Percentiles rank a stretch among this genome's conserved stretches.
Evolutionary conservation across 2,888 invertebrate species (phyloP).

Genomic region (Oligia strigilis): DNA sequence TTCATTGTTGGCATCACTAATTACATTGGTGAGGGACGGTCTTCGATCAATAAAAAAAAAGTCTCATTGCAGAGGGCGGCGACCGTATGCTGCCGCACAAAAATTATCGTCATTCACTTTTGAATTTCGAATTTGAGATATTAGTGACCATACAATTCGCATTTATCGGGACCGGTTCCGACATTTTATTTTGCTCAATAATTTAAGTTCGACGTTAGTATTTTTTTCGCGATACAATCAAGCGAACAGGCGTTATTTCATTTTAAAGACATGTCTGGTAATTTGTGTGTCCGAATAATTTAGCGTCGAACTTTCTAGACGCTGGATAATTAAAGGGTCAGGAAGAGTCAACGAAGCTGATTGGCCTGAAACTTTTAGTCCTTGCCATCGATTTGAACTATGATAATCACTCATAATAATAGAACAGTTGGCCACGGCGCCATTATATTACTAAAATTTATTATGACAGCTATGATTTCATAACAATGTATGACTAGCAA

Average conservation of each 20-base stretch:
- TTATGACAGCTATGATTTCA: slow-evolving; percentile 41
- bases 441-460: slow-evolving; percentile 43
- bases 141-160: slow-evolving; percentile 65
- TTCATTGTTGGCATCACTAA: slow-evolving; percentile 52
- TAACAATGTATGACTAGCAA: slow-evolving; percentile 19
- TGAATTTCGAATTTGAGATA: slow-evolving; percentile 67
- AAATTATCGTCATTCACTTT: slow-evolving; percentile 61
- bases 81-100: slow-evolving; percentile 54
- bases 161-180: slow-evolving; percentile 66
- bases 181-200: slow-evolving; percentile 52
- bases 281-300: slow-evolving; percentile 51
- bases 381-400: slow-evolving; percentile 76
- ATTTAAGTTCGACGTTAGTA: slow-evolving; percentile 48
- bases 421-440: slow-evolving; percentile 29
- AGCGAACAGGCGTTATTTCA: slow-evolving; percentile 31
- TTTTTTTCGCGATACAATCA: slow-evolving; percentile 54
- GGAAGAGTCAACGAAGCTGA: slow-evolving; percentile 75
- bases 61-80: slow-evolving; percentile 55
- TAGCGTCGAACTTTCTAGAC: slow-evolving; percentile 79
- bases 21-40: not conserved
- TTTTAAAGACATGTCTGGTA: slow-evolving; percentile 46
- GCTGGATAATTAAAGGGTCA: slow-evolving; percentile 75
- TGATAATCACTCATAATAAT: slow-evolving; percentile 71
- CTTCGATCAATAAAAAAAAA: slow-evolving; percentile 38
- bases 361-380: slow-evolving; percentile 73